Base-by-base conservation (phyloP, 2,888 invertebrate species). In the Hemicrepidius hirtus region DNA sequence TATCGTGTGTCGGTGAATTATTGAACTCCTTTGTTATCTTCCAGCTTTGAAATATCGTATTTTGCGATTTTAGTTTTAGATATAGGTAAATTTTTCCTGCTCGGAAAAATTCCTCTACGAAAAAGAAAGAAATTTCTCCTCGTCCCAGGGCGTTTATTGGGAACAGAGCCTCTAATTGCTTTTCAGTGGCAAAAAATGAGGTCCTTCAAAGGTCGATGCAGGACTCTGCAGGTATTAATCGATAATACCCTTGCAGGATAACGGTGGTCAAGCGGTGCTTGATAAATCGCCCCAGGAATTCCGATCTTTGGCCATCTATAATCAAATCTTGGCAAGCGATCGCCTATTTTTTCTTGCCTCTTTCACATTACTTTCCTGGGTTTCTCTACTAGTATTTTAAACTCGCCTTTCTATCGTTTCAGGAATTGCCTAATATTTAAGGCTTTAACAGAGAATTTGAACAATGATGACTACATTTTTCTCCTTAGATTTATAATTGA, bases 281-380 rank as follows among this genome's bases (percentile, higher is more conserved):
- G 62, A 73, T 73, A 73, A 73, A 73, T 73, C 69, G 69, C 35
- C 63, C 59, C 18, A 13, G 62, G 46, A 59, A 66, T 71, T 68
- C 63, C 68, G 64, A 68, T 68, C 65, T 64, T 68, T 64, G 70
- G 60, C 63, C 63, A 73, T 73, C 75, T 73, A 67, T 75, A 75
- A 75, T 75, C 75, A 73, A 75, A 75, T 75, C 75, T 71, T 55
- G 71, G 60, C 46, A 69, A 70, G 35, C 50, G 70, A 67, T 70
- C 70, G 59, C 50, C 68, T 21, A 37, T 49, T 60, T 60, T 57
- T 68, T 55, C 21, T 7, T 0, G 50, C 12, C 50, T 53, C 32
- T 44, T 37, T 13, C 18, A 64, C 16, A 50, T 62, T 62, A 62
- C 46, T 24, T n/a, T 13, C 16, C 44, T 40, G 0, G 35, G 7